Evolutionary conservation across 2,797 vertebrate species (phyloP).

Genomic region (Tinamus major): DNA sequence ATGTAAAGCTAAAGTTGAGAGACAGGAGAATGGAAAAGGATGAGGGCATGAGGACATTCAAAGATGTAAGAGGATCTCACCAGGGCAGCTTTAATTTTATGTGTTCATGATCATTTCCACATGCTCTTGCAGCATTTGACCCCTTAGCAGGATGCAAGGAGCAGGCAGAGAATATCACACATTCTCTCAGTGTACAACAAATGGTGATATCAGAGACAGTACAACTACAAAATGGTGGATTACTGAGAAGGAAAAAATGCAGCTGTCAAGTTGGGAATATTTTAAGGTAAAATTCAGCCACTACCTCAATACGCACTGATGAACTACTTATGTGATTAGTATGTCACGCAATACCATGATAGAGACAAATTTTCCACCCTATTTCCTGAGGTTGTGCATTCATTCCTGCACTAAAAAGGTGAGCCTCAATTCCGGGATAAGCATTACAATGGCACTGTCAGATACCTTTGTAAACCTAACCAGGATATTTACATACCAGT

Average conservation of each 20-base stretch:
- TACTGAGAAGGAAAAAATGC: background rate
- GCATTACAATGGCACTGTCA: background rate
- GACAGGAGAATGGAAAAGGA: background rate
- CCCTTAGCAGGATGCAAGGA: background rate
- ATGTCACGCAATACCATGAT: constrained; percentile 44
- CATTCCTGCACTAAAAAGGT: constrained; percentile 53
- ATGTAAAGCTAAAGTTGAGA: constrained; percentile 31
- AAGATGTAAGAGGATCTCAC: constrained; percentile 1
- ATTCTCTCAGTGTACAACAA: background rate
- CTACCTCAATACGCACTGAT: constrained; percentile 43
- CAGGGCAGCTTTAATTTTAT: background rate
- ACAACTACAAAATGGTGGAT: background rate
- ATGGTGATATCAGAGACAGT: background rate
- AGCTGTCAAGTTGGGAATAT: background rate
- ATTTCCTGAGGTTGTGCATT: constrained; percentile 65
- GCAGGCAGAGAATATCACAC: background rate
- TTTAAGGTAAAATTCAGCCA: constrained; percentile 51
- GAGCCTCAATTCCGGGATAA: background rate
- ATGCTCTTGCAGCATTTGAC: background rate
- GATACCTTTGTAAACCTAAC: background rate
- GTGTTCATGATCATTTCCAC: background rate
- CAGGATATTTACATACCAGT: background rate
- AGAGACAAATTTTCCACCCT: constrained; percentile 76
- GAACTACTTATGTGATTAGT: constrained; percentile 61
- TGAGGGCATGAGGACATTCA: background rate